These are phyloP conservation scores for Euwallacea similis DNA, from an alignment of 1,140 invertebrate species.

Conservation along the genomic window DNA sequence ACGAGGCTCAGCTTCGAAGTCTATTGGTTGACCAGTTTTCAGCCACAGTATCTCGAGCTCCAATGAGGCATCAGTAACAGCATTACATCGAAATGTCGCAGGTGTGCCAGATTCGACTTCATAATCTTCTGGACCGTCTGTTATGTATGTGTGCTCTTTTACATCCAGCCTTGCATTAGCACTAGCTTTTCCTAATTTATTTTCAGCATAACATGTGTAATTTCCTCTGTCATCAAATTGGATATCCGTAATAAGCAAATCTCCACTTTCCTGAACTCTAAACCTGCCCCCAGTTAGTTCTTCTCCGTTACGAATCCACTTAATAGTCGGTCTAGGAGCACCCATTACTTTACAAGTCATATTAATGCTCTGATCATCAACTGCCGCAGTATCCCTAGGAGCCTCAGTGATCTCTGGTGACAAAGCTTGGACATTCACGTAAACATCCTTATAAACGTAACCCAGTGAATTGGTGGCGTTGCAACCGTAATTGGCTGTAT, in stretches of 20 bases:
- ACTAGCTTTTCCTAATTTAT: slow-evolving; percentile 84
- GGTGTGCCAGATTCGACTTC: slow-evolving; percentile 85
- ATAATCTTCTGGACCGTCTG: slow-evolving; percentile 84
- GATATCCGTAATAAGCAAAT: slow-evolving; percentile 83
- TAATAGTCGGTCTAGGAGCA: slow-evolving; percentile 91
- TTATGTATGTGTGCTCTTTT: slow-evolving; percentile 84
- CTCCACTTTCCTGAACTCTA: slow-evolving; percentile 71
- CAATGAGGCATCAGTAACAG: slow-evolving; percentile 80
- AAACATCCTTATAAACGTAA: slow-evolving; percentile 97
- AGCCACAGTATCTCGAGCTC: slow-evolving; percentile 85
- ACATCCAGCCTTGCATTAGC: slow-evolving; percentile 78
- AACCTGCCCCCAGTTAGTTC: slow-evolving; percentile 85
- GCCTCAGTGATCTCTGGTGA: slow-evolving; percentile 87
- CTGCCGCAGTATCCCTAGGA: slow-evolving; percentile 76
- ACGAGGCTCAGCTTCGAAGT: slow-evolving; percentile 83
- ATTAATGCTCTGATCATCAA: slow-evolving; percentile 79
- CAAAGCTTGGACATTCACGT: slow-evolving; percentile 91
- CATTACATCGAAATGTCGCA: slow-evolving; percentile 93
- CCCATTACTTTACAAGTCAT: slow-evolving; percentile 93
- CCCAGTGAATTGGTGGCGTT: slow-evolving; percentile 98
- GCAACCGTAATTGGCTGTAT: slow-evolving; percentile 98
- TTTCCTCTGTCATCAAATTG: slow-evolving; percentile 82
- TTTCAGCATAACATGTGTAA: slow-evolving; percentile 90
- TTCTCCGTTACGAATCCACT: slow-evolving; percentile 83
- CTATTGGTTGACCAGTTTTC: slow-evolving; percentile 80